Evolutionary conservation across 2,888 invertebrate species (phyloP).

Genomic region (Celastrina argiolus): DNA sequence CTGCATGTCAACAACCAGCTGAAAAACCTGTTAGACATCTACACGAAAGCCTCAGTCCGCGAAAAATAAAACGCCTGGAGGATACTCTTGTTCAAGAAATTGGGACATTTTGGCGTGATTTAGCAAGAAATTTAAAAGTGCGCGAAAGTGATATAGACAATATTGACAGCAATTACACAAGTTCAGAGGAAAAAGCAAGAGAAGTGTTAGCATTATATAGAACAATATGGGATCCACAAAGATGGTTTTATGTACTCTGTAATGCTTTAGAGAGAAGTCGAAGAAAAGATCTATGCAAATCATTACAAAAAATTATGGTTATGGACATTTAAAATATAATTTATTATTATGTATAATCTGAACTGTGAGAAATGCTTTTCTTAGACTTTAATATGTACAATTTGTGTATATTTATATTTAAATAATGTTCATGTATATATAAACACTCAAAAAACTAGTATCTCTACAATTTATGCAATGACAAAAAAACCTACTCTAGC

Average conservation of each 20-base stretch:
- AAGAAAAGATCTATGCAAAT: conserved; percentile 55
- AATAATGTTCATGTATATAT: too few species aligned
- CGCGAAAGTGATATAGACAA: conserved; percentile 58
- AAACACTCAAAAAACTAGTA: too few species aligned
- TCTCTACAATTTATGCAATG: too few species aligned
- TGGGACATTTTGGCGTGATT: conserved; percentile 58
- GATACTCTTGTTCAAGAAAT: conserved; percentile 54
- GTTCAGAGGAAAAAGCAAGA: conserved; percentile 45
- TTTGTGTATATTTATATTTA: too few species aligned
- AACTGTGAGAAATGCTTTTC: too few species aligned
- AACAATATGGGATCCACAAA: conserved; percentile 45
- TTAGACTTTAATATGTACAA: too few species aligned
- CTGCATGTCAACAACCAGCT: conserved; percentile 27
- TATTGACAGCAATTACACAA: conserved; percentile 47
- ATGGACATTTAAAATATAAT: conserved; percentile 51
- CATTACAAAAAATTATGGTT: conserved; percentile 54
- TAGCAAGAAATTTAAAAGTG: conserved; percentile 58
- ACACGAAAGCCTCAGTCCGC: conserved; percentile 40
- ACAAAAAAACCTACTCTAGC: too few species aligned
- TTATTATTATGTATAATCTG: too few species aligned
- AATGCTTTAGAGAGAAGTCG: conserved; percentile 57
- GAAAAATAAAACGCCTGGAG: conserved; percentile 51
- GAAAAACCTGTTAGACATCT: conserved; percentile 38
- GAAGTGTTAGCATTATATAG: conserved; percentile 47
- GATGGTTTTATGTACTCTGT: conserved; percentile 59